Percentiles rank a stretch among this genome's conserved stretches.
phyloP scores from a whole-genome alignment of 92 coral and sea anemone species.

The Porites cylindrica region DNA sequence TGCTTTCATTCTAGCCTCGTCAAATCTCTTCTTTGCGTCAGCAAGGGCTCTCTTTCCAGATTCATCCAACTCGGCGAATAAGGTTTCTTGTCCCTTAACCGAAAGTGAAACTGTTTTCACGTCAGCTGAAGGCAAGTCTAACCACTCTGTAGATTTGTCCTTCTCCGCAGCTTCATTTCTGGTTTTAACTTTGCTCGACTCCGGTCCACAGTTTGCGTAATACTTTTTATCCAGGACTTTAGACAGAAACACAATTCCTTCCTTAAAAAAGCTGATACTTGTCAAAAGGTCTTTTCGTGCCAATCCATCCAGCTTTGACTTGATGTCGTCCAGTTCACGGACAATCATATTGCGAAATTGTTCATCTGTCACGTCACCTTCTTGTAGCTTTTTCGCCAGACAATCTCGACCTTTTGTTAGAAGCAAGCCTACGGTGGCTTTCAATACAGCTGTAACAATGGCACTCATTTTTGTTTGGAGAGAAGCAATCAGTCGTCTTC shows the following conservation, averaged over 20 bases:
- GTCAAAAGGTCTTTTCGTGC: constrained; percentile 25
- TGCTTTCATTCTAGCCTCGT: constrained; percentile 30
- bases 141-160: no score
- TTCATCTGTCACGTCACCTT: constrained; percentile 38
- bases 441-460: background rate
- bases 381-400: constrained; percentile 4
- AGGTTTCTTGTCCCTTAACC: background rate
- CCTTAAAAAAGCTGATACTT: constrained; percentile 26
- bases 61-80: background rate
- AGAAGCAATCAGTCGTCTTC: background rate
- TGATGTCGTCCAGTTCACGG: constrained; percentile 35
- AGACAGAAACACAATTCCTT: constrained; percentile 10
- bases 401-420: background rate
- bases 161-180: no score
- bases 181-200: background rate
- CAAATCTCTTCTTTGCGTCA: constrained; percentile 19
- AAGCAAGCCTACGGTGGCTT: background rate
- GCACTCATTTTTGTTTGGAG: background rate
- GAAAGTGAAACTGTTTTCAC: background rate
- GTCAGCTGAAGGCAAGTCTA: no score
- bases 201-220: background rate
- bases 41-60: background rate
- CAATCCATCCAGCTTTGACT: constrained; percentile 39
- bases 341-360: constrained; percentile 29
- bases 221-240: background rate